Conservation (phyloP, 2,113 vertebrate genomes). For the Nansenia antarctica region DNA sequence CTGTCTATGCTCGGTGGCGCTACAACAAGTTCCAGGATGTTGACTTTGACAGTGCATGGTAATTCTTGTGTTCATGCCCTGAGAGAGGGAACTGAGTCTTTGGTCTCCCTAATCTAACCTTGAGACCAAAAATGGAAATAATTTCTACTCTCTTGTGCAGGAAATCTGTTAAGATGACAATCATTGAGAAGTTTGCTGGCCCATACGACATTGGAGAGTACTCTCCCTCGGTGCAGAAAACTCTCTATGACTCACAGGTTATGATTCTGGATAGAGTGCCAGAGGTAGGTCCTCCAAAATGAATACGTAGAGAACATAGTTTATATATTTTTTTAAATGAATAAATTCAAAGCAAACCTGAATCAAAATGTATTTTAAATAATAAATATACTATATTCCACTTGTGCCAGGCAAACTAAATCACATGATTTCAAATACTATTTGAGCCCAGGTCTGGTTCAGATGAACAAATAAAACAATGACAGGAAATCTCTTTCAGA, state of each 20-base stretch:
- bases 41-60: constrained; percentile 86
- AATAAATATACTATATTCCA: too few species aligned
- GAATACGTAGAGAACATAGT: neutral
- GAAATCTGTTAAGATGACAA: constrained; percentile 76
- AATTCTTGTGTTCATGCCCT: constrained; percentile 36
- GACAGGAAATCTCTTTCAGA: constrained; percentile 70
- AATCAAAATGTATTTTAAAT: too few species aligned
- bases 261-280: constrained; percentile 75
- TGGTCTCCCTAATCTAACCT: too few species aligned
- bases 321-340: too few species aligned
- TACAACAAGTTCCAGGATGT: constrained; percentile 74
- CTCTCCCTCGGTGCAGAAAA: constrained; percentile 95
- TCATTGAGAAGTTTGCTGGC: constrained; percentile 90
- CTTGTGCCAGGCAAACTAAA: too few species aligned
- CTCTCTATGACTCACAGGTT: constrained; percentile 86
- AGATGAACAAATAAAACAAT: neutral
- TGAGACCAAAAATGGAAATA: neutral
- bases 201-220: constrained; percentile 85
- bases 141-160: constrained; percentile 62
- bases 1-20: constrained; percentile 87
- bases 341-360: too few species aligned
- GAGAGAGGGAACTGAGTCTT: neutral
- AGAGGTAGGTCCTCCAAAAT: constrained; percentile 72
- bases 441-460: too few species aligned
- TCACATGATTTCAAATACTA: too few species aligned